Percentiles rank a stretch among this genome's conserved stretches.
Evolutionary conservation across 2,113 vertebrate genomes (phyloP).

Genomic region (Pelecanoides urinatrix): DNA sequence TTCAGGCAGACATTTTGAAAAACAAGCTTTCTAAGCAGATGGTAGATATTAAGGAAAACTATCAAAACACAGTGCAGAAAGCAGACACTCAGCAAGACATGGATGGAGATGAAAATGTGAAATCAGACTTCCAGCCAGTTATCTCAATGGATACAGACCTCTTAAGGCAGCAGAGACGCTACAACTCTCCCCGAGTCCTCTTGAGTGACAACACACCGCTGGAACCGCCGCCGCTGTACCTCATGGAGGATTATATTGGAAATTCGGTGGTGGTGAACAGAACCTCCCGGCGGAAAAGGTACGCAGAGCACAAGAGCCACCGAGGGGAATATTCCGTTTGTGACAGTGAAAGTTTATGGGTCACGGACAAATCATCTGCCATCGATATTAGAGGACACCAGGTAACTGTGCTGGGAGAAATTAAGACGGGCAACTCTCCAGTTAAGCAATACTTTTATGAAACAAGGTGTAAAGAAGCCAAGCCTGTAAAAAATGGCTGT

Average conservation of each 20-base stretch:
- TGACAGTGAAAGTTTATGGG: conserved; percentile 94
- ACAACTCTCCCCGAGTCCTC: conserved; percentile 90
- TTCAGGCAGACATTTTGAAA: conserved; percentile 92
- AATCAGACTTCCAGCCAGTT: conserved; percentile 76
- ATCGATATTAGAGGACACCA: conserved; percentile 85
- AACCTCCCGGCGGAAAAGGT: conserved; percentile 85
- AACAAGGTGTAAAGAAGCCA: conserved; percentile 86
- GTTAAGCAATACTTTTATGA: conserved; percentile 98
- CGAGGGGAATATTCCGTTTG: conserved; percentile 95
- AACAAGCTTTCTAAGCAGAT: conserved; percentile 79
- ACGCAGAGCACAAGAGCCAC: conserved; percentile 88
- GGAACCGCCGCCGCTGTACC: conserved; percentile 89
- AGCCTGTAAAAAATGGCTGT: conserved; percentile 86
- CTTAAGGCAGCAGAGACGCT: conserved; percentile 87
- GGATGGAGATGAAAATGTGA: conserved; percentile 57
- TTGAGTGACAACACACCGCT: conserved; percentile 87
- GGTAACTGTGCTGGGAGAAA: conserved; percentile 89
- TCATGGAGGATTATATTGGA: conserved; percentile 86
- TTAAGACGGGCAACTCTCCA: conserved; percentile 83
- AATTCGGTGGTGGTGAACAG: conserved; percentile 74
- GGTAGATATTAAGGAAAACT: conserved; percentile 69
- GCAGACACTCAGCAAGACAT: conserved; percentile 34
- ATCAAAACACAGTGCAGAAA: conserved; percentile 64
- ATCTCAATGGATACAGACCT: conserved; percentile 81
- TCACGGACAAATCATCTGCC: conserved; percentile 90